Percentiles rank a stretch among this genome's conserved stretches.
phyloP scores from a whole-genome alignment of 1,140 invertebrate species.

The Ruditapes philippinarum region DNA sequence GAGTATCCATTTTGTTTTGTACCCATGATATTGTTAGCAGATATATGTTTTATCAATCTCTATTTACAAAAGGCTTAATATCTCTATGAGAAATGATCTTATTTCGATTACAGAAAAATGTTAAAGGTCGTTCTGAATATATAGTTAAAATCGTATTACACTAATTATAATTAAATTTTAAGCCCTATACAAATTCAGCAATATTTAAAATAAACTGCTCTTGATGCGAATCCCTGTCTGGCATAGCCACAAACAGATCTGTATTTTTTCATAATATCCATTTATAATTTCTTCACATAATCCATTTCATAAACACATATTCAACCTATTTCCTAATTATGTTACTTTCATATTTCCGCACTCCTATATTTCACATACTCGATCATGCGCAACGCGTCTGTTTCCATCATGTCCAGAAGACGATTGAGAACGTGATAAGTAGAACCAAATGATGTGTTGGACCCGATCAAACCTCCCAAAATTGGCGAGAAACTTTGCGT shows the following conservation, averaged over 20 bases:
- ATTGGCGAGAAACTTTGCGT: constrained; percentile 56
- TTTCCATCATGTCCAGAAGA: constrained; percentile 62
- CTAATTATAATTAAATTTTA: no score
- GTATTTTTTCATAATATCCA: no score
- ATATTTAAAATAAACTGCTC: no score
- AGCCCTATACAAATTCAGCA: no score
- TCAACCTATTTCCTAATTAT: no score
- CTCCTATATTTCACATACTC: constrained; percentile 58
- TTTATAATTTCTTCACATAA: no score
- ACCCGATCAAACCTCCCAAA: constrained; percentile 39
- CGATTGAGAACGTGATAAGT: constrained; percentile 57
- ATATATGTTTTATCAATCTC: not conserved
- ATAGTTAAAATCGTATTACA: no score
- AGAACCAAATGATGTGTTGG: constrained; percentile 32
- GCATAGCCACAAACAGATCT: no score
- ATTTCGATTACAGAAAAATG: not conserved
- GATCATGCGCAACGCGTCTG: constrained; percentile 53
- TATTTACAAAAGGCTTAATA: not conserved
- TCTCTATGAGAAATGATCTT: not conserved
- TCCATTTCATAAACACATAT: no score
- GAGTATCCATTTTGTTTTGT: not conserved
- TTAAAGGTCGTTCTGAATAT: not conserved
- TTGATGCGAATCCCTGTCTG: no score
- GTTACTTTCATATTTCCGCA: constrained; percentile 48
- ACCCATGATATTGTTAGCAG: not conserved